Percentiles rank a stretch among this genome's conserved stretches.
These are phyloP conservation scores for Drosophila phalerata DNA, from an alignment of 2,888 invertebrate genomes.

Conservation along the genomic window DNA sequence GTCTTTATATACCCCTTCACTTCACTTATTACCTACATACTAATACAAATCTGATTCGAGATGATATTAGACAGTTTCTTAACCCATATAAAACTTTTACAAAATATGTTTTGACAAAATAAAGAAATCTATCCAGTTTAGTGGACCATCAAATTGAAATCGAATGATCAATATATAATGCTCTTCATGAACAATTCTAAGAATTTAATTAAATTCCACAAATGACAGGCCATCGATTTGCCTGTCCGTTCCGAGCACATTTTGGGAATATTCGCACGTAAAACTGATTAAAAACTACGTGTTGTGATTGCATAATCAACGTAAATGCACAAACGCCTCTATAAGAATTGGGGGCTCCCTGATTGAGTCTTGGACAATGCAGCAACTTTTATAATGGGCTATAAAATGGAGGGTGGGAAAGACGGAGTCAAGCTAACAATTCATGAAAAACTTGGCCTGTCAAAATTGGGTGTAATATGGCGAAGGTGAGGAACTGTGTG, in stretches of 20 bases:
- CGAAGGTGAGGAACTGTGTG: slow-evolving; percentile 7
- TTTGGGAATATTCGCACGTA: slow-evolving; percentile 72
- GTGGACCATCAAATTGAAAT: neutral
- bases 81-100: too few relatives aligned
- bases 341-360: slow-evolving; percentile 9
- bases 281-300: slow-evolving; percentile 82
- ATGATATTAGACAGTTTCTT: neutral
- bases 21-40: neutral
- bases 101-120: neutral
- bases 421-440: slow-evolving; percentile 26
- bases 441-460: slow-evolving; percentile 24
- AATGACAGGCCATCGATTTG: slow-evolving; percentile 28
- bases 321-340: slow-evolving; percentile 51
- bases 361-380: slow-evolving; percentile 39
- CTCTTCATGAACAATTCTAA: slow-evolving; percentile 25
- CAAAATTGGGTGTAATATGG: slow-evolving; percentile 12
- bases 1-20: neutral
- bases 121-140: neutral
- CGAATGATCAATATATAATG: slow-evolving; percentile 28
- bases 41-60: neutral
- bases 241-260: slow-evolving; percentile 13
- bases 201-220: slow-evolving; percentile 56
- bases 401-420: neutral
- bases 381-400: slow-evolving; percentile 20
- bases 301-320: slow-evolving; percentile 76